phyloP scores from a whole-genome alignment of 2,797 vertebrate species.

The Meriones psammophilus region DNA sequence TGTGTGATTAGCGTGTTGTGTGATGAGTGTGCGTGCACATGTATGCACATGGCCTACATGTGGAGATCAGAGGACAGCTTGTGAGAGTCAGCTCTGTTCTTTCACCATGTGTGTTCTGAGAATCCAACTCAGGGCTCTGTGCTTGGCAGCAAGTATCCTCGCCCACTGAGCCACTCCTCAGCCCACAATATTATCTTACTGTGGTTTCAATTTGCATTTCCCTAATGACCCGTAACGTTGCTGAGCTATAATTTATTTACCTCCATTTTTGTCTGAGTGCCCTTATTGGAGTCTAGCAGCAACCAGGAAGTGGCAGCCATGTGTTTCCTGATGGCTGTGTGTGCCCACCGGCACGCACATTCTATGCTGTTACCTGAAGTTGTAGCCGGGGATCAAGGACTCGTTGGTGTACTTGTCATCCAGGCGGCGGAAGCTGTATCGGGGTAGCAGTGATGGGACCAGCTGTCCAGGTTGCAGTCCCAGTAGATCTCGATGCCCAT shows the following conservation, averaged over 20 bases:
- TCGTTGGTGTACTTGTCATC: constrained; percentile 91
- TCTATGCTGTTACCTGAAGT: constrained; percentile 90
- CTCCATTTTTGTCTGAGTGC: not conserved
- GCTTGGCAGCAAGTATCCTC: not conserved
- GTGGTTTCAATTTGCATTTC: constrained; percentile 33
- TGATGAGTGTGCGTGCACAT: too few relatives aligned
- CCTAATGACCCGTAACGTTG: not conserved
- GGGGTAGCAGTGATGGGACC: constrained; percentile 88
- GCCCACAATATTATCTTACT: not conserved
- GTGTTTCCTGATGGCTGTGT: not conserved
- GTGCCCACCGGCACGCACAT: not conserved
- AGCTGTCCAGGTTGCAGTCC: constrained; percentile 93
- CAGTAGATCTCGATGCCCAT: constrained; percentile 94
- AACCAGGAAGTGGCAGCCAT: not conserved
- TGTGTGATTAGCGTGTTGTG: too few relatives aligned
- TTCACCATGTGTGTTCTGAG: not conserved
- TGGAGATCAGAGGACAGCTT: not conserved
- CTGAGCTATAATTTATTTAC: not conserved
- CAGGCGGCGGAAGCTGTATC: constrained; percentile 91
- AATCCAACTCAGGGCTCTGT: not conserved
- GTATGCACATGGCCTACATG: not conserved
- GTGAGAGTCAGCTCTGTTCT: not conserved
- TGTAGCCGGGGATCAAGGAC: constrained; percentile 92
- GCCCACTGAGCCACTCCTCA: not conserved
- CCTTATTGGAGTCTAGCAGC: not conserved